Evolutionary conservation across 64 coral and sea anemone species (phyloP).

Genomic region (Montipora capricornis): DNA sequence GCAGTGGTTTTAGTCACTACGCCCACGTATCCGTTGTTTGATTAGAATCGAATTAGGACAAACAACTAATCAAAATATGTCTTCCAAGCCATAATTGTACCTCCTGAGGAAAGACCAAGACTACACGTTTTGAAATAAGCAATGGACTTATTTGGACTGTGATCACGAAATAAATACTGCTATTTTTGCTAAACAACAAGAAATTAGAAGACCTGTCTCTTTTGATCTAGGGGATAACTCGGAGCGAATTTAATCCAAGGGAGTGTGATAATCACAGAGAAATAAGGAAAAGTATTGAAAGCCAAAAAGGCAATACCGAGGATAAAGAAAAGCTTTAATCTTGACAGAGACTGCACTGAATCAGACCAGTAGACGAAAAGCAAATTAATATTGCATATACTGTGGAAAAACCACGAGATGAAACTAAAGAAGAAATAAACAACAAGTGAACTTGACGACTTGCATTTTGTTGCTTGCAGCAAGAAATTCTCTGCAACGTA

Average conservation of each 20-base stretch:
- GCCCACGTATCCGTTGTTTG: neutral
- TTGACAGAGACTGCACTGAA: neutral
- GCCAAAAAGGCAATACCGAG: neutral
- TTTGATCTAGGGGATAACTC: neutral
- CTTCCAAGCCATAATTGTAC: constrained; percentile 16
- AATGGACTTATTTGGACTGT: constrained; percentile 25
- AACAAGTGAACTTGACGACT: neutral
- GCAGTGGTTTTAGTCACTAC: neutral
- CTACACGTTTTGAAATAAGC: constrained; percentile 10
- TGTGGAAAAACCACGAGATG: constrained; percentile 11
- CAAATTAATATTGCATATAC: constrained; percentile 51
- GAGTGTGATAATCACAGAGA: neutral
- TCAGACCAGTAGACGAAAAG: constrained; percentile 35
- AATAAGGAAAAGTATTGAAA: neutral
- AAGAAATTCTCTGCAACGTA: neutral
- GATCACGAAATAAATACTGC: constrained; percentile 17
- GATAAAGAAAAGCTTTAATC: neutral
- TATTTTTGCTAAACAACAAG: constrained; percentile 22
- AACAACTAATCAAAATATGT: constrained; percentile 29
- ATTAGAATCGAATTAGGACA: neutral
- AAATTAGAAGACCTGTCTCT: neutral
- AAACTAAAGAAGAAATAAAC: constrained; percentile 5
- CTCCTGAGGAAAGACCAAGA: constrained; percentile 25
- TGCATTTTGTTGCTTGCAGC: constrained; percentile 41
- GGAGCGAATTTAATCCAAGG: neutral